Conservation (phyloP, 2,888 invertebrate species). For the Patella caerulea region DNA sequence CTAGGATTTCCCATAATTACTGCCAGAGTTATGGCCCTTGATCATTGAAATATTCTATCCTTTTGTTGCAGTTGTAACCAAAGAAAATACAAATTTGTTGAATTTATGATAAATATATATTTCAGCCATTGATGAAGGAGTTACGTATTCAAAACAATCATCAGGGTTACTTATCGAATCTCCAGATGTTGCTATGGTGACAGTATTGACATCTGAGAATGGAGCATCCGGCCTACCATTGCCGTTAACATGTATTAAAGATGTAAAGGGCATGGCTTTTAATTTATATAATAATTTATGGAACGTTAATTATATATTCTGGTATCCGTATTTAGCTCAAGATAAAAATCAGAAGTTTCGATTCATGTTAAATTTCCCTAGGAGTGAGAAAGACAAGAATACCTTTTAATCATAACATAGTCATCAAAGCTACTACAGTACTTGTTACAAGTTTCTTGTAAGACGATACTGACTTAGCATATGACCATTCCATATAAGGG, state of each 20-base stretch:
- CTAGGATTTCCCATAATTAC: too few relatives aligned
- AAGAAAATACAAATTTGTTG: too few relatives aligned
- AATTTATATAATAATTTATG: conserved; percentile 66
- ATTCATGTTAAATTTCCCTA: conserved; percentile 42
- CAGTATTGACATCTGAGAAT: conserved; percentile 43
- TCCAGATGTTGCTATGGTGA: conserved; percentile 53
- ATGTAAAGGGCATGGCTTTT: conserved; percentile 58
- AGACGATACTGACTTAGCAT: too few relatives aligned
- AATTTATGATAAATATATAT: conserved; percentile 11
- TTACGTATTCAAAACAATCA: conserved; percentile 47
- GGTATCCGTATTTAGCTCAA: conserved; percentile 61
- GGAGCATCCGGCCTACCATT: conserved; percentile 50
- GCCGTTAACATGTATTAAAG: conserved; percentile 46
- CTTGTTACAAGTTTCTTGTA: too few relatives aligned
- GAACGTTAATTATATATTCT: conserved; percentile 66
- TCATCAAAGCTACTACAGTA: too few relatives aligned
- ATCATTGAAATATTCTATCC: too few relatives aligned
- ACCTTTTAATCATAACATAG: too few relatives aligned
- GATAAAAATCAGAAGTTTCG: conserved; percentile 48
- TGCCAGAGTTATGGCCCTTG: too few relatives aligned
- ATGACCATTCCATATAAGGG: too few relatives aligned
- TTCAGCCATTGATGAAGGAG: conserved; percentile 54
- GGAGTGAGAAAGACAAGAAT: too few relatives aligned
- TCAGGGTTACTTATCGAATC: conserved; percentile 46
- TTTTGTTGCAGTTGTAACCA: too few relatives aligned